Base-by-base conservation (phyloP, 2,888 invertebrate genomes). In the Portevinia maculata region DNA sequence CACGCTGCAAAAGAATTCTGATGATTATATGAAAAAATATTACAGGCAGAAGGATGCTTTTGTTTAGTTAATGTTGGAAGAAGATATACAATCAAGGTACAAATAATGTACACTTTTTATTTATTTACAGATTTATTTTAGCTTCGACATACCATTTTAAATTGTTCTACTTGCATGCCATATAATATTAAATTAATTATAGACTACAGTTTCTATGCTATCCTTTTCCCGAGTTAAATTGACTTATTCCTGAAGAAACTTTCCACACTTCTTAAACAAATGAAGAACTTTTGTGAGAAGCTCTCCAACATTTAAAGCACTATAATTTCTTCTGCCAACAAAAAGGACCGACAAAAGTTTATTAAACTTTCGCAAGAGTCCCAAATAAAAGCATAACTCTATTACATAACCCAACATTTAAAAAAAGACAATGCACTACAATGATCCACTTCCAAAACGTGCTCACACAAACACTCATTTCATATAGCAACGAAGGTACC, bases 221-320 rank as follows among this genome's bases (percentile, higher is more conserved):
- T 39, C 13, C 57, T 28, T 55, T 6, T 21, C 32, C 41, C n/a
- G 11, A 5, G 21, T 11, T 5, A 70, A 59, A 50, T 41, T 50
- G 70, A n/a, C n/a, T 59, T 50, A 50, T n/a, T 24, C 7, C 32
- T 34, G n/a, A 19, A 3, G 5, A 50, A 60, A 71, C 44, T 71
- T 71, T 62, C 13, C 8, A 9, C 73, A 64, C 53, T 73, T 64
- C 64, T n/a, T 55, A 55, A 64, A 55, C 39, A 62, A 62, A 73
- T 62, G 62, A 73, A 46, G 53, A 53, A 39, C 9, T 44, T 19
- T 19, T 9, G 7, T 2, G 13, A 8, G 11, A 39, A 13, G 21
- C 21, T 8, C 9, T 48, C 19, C 39, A 19, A 13, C n/a, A 30
- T 48, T 59, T 39, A 15, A 59, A 55, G 57, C 48, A 69, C 11